These are phyloP conservation scores for Dryoscopus gambensis DNA, from an alignment of 2,113 vertebrate genomes.

Conservation along the genomic window DNA sequence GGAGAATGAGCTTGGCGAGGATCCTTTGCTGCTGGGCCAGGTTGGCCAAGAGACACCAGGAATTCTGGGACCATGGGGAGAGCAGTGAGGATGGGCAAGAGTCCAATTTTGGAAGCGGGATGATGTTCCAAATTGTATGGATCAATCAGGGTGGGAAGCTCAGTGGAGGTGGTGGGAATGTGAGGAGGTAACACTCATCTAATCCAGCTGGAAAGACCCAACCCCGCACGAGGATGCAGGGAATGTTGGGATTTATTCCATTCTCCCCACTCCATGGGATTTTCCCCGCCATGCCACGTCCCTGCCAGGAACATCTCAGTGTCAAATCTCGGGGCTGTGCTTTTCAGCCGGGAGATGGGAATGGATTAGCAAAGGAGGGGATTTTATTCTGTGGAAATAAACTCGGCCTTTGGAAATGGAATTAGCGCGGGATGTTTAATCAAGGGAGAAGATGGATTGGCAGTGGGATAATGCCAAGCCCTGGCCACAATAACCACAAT, in stretches of 20 bases:
- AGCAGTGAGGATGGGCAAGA: background rate
- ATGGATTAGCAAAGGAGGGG: slow-evolving; percentile 72
- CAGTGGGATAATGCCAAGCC: slow-evolving; percentile 50
- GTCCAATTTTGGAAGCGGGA: background rate
- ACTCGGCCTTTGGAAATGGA: slow-evolving; percentile 22
- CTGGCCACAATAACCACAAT: slow-evolving; percentile 72
- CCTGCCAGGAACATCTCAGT: background rate
- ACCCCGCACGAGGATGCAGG: background rate
- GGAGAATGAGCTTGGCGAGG: background rate
- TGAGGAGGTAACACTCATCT: background rate
- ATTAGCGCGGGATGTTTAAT: slow-evolving; percentile 58
- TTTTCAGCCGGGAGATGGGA: slow-evolving; percentile 58
- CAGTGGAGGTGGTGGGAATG: fast-evolving
- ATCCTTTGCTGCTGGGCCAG: background rate
- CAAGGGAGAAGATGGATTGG: slow-evolving; percentile 72
- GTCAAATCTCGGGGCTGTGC: background rate
- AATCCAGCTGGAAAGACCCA: background rate
- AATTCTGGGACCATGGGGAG: background rate
- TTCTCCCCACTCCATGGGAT: background rate
- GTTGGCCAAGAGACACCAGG: background rate
- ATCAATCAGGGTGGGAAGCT: background rate
- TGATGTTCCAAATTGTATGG: background rate
- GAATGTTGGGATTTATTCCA: background rate
- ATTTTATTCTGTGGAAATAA: slow-evolving; percentile 74
- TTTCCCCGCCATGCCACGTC: fast-evolving